Percentiles rank a stretch among this genome's conserved stretches.
phyloP scores from a whole-genome alignment of 2,888 invertebrate genomes.

The Stenurella melanura region DNA sequence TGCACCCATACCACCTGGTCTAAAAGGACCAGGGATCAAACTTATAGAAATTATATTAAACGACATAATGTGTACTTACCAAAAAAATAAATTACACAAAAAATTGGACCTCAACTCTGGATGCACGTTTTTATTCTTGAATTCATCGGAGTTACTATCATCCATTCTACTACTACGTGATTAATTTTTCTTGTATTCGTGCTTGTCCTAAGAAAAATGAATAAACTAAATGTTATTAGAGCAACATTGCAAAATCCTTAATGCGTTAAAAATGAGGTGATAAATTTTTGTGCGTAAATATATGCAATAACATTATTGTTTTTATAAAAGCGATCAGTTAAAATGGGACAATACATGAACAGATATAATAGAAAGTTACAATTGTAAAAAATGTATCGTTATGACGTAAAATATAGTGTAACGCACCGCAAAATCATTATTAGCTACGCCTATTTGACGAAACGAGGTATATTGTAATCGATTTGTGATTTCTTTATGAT shows the following conservation, averaged over 20 bases:
- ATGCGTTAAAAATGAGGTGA: neutral
- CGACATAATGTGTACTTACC: conserved; percentile 55
- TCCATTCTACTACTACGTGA: conserved; percentile 54
- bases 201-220: conserved; percentile 26
- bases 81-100: conserved; percentile 63
- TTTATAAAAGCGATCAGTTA: neutral
- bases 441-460: conserved; percentile 30
- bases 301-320: conserved; percentile 13
- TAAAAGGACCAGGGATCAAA: too few relatives aligned
- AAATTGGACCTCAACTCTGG: conserved; percentile 60
- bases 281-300: conserved; percentile 18
- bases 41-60: neutral
- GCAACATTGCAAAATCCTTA: neutral
- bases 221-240: neutral
- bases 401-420: conserved; percentile 25
- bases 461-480: conserved; percentile 20
- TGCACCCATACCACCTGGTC: too few relatives aligned
- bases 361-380: conserved; percentile 26
- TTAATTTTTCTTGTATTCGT: conserved; percentile 33
- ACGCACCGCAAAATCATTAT: conserved; percentile 34
- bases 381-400: neutral
- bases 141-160: conserved; percentile 60
- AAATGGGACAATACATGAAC: conserved; percentile 12
- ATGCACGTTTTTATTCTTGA: conserved; percentile 60
- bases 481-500: conserved; percentile 7